Conservation (phyloP, 2,888 invertebrate genomes). For the Tricholauxania praeusta region DNA sequence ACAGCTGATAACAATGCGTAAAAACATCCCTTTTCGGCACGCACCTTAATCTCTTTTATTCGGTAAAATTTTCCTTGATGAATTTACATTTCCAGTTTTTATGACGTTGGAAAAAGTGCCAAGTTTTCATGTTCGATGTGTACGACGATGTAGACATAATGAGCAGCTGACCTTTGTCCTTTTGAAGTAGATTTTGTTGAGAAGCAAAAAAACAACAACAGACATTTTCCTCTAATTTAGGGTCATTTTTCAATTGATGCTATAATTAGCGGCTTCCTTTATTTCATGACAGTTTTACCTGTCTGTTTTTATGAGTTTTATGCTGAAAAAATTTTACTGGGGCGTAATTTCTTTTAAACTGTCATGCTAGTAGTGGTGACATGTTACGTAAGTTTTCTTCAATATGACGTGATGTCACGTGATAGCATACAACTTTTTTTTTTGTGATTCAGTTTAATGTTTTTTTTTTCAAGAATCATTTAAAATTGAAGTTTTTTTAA, state of each 20-base stretch:
- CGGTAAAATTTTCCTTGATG: not conserved
- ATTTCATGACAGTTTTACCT: not conserved
- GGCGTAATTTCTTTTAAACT: too few relatives aligned
- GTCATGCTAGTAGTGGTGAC: too few relatives aligned
- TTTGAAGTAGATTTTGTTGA: not conserved
- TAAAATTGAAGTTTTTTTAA: too few relatives aligned
- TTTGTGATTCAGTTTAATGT: too few relatives aligned
- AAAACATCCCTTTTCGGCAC: conserved; percentile 28
- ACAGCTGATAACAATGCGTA: conserved; percentile 31
- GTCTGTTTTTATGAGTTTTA: not conserved
- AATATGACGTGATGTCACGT: too few relatives aligned
- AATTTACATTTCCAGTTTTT: not conserved
- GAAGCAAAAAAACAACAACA: too few relatives aligned
- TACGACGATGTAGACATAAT: not conserved
- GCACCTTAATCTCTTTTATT: conserved; percentile 18
- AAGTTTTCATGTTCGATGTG: not conserved
- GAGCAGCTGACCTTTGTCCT: conserved; percentile 30
- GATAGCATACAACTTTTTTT: too few relatives aligned
- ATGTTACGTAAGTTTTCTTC: too few relatives aligned
- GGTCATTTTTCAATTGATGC: conserved; percentile 17
- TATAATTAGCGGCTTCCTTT: conserved; percentile 12
- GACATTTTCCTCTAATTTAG: not conserved
- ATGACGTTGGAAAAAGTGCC: too few relatives aligned
- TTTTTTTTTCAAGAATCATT: too few relatives aligned
- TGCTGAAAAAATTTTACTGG: too few relatives aligned